Conservation (phyloP, 2,113 vertebrate genomes). For the Salvelinus sp. region DNA sequence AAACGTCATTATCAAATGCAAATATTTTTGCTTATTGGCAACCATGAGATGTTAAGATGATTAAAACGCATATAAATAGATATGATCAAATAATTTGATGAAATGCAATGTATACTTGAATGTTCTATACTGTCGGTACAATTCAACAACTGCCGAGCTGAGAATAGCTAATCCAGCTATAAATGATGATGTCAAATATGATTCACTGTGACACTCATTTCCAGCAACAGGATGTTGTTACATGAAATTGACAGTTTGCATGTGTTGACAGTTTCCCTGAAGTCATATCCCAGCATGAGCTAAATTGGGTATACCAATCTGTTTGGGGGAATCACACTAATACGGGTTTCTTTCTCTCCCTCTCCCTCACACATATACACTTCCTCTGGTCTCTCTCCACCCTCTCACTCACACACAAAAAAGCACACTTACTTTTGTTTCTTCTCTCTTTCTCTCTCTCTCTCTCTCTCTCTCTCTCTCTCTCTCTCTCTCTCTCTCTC, state of each 20-base stretch:
- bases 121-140: not conserved
- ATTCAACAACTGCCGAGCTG: not conserved
- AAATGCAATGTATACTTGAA: too few species aligned
- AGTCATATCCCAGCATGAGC: not conserved
- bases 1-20: not conserved
- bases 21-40: not conserved
- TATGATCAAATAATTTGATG: too few species aligned
- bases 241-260: not conserved
- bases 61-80: too few species aligned
- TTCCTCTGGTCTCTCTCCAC: too few species aligned
- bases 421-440: too few species aligned
- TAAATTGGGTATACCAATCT: not conserved
- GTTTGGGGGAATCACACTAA: not conserved
- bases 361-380: too few species aligned
- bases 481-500: too few species aligned
- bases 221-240: not conserved
- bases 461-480: too few species aligned
- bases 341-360: too few species aligned
- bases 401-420: too few species aligned
- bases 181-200: not conserved
- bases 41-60: not conserved
- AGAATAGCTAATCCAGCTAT: not conserved
- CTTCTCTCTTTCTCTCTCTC: too few species aligned
- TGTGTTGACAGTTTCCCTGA: not conserved
- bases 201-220: not conserved